These are phyloP conservation scores for Epinotia bilunana DNA, from an alignment of 2,888 invertebrate genomes.

Conservation along the genomic window DNA sequence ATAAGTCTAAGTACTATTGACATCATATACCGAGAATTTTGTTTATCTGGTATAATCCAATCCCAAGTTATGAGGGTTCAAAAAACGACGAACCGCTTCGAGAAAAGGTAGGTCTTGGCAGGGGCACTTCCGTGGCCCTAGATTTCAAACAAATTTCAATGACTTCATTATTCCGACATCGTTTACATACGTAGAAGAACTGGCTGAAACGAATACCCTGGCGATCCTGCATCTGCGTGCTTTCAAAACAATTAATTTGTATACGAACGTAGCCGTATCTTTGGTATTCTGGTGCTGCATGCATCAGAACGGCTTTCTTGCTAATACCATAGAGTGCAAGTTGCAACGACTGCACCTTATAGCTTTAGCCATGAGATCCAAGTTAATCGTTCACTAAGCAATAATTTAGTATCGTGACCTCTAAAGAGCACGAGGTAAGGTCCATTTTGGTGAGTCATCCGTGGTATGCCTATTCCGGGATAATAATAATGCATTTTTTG, in stretches of 20 bases:
- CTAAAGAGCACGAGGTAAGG: constrained; percentile 50
- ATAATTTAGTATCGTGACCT: constrained; percentile 47
- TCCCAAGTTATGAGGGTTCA: no score
- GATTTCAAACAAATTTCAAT: not conserved
- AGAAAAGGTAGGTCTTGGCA: no score
- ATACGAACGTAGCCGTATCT: constrained; percentile 4
- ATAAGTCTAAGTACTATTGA: no score
- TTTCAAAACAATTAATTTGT: constrained; percentile 22
- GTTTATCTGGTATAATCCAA: no score
- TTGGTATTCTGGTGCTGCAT: not conserved
- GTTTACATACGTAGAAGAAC: not conserved
- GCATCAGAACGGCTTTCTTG: constrained; percentile 53
- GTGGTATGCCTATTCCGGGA: constrained; percentile 68
- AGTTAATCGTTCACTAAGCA: constrained; percentile 69
- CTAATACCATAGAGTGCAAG: constrained; percentile 50
- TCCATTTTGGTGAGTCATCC: constrained; percentile 52
- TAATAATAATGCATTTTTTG: constrained; percentile 83
- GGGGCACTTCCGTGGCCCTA: no score
- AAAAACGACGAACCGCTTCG: no score
- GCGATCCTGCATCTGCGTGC: not conserved
- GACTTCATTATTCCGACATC: not conserved
- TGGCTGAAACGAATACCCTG: not conserved
- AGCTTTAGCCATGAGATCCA: constrained; percentile 70
- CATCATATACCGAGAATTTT: no score
- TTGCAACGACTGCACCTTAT: constrained; percentile 47